phyloP scores from a whole-genome alignment of 2,888 invertebrate species.

The Epistrophella euchroma region DNA sequence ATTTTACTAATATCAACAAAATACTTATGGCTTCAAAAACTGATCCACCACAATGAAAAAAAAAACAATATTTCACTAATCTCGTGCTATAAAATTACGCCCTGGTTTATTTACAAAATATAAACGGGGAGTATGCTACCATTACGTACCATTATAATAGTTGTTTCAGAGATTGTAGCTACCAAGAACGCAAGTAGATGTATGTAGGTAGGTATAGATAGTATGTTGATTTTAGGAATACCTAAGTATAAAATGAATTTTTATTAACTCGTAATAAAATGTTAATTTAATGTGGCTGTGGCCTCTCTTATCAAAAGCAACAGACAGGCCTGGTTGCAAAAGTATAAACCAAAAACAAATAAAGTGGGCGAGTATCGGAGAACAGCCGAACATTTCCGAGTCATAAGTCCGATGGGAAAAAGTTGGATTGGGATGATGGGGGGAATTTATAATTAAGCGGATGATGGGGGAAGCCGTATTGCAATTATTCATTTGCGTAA shows the following conservation, averaged over 20 bases:
- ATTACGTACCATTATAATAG: not conserved
- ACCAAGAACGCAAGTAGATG: not conserved
- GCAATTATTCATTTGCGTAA: constrained; percentile 38
- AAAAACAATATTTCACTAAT: constrained; percentile 1
- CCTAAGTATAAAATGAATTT: constrained; percentile 61
- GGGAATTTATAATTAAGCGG: not conserved
- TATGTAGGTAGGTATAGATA: not conserved
- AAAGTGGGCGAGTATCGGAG: not conserved
- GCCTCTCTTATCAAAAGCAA: constrained; percentile 39
- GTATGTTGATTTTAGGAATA: constrained; percentile 41
- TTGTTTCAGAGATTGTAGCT: constrained; percentile 6
- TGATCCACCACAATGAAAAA: not conserved
- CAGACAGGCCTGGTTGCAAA: constrained; percentile 10
- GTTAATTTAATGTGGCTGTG: constrained; percentile 44
- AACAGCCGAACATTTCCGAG: not conserved
- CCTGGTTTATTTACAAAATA: constrained; percentile 29
- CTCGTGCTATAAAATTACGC: constrained; percentile 26
- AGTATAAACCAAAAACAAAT: constrained; percentile 21
- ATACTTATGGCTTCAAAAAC: not conserved
- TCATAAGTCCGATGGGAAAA: constrained; percentile 1
- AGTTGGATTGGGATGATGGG: not conserved
- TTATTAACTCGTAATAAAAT: constrained; percentile 61
- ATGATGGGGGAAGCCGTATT: not conserved
- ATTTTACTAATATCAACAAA: not conserved
- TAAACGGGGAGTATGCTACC: not conserved